These are phyloP conservation scores for Physocephala rufipes DNA, from an alignment of 2,888 invertebrate genomes.

Conservation along the genomic window DNA sequence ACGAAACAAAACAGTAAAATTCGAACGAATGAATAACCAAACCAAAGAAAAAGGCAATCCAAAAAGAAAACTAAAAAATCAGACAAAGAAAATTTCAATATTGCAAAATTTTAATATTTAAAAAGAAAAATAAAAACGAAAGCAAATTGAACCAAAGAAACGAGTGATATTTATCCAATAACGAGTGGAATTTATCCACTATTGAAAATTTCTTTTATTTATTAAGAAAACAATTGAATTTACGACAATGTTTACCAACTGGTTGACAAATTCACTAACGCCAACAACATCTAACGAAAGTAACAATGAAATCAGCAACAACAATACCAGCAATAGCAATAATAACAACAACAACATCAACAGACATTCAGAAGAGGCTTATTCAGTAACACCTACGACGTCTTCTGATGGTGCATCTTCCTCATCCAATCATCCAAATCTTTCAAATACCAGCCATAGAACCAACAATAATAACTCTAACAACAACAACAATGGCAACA, in stretches of 20 bases:
- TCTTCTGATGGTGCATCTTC: constrained; percentile 16
- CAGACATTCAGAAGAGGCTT: not conserved
- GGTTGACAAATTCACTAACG: constrained; percentile 60
- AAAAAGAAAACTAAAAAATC: not conserved
- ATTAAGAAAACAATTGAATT: not conserved
- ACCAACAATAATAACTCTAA: not conserved
- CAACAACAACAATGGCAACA: not conserved
- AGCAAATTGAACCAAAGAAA: too few species aligned
- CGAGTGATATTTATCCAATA: too few species aligned
- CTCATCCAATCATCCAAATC: not conserved
- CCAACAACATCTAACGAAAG: constrained; percentile 41
- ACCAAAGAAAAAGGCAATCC: not conserved
- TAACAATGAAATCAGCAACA: constrained; percentile 44
- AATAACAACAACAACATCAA: constrained; percentile 8
- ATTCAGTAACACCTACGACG: constrained; percentile 30
- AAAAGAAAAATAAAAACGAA: not conserved
- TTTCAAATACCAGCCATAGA: not conserved
- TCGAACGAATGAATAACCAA: not conserved
- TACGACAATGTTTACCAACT: constrained; percentile 64
- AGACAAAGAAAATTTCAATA: constrained; percentile 2
- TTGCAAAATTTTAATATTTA: too few species aligned
- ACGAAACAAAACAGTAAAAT: not conserved
- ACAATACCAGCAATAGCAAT: constrained; percentile 22
- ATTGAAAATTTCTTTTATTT: too few species aligned
- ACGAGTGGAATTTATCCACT: too few species aligned